Evolutionary conservation across 92 coral and sea anemone genomes (phyloP).

Genomic region (Zoanthus sansibaricus): DNA sequence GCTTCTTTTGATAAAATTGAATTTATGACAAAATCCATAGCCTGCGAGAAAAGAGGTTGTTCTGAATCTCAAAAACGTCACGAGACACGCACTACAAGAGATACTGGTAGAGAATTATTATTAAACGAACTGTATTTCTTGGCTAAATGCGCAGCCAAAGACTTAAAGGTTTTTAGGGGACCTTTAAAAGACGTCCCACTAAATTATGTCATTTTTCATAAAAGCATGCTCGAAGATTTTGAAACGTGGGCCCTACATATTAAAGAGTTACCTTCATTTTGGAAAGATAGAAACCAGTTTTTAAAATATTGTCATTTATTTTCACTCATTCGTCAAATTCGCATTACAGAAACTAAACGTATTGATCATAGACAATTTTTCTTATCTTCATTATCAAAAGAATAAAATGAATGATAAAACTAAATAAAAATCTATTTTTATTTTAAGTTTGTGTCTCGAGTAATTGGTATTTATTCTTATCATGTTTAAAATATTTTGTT

Average conservation of each 20-base stretch:
- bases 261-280: neutral
- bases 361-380: neutral
- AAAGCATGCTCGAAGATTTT: neutral
- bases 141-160: neutral
- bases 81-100: neutral
- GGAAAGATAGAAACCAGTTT: neutral
- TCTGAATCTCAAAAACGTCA: neutral
- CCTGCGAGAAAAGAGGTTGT: neutral
- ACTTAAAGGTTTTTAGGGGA: neutral
- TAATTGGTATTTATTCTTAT: neutral
- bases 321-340: neutral
- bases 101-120: neutral
- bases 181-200: neutral
- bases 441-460: neutral
- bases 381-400: too few relatives aligned
- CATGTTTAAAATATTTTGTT: neutral
- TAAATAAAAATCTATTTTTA: too few relatives aligned
- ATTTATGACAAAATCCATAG: neutral
- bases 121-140: neutral
- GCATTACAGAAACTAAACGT: neutral
- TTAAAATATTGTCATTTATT: neutral
- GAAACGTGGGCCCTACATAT: neutral
- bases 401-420: too few relatives aligned
- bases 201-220: neutral
- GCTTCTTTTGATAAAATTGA: neutral